Conservation (phyloP, 37 sponge, comb jelly and placozoan genomes). For the Halisarca cf. caerulea region DNA sequence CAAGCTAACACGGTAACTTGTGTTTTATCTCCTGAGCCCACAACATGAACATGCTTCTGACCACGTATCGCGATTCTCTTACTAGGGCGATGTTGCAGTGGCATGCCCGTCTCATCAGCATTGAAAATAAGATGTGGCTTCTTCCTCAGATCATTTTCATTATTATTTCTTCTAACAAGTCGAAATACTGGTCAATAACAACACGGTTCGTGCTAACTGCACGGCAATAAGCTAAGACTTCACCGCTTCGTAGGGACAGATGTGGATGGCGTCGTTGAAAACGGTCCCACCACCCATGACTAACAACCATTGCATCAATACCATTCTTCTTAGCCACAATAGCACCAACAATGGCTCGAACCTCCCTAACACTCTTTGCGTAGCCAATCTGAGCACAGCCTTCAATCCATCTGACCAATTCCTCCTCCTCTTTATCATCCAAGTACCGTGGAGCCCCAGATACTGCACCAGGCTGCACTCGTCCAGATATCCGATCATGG, state of each 20-base stretch:
- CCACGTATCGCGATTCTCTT: slow-evolving; percentile 29
- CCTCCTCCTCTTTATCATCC: slow-evolving; percentile 40
- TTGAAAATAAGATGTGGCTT: slow-evolving; percentile 50
- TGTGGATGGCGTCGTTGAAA: slow-evolving; percentile 38
- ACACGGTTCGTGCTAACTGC: slow-evolving; percentile 17
- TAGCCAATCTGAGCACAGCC: slow-evolving; percentile 49
- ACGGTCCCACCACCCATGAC: slow-evolving; percentile 55
- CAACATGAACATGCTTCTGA: slow-evolving; percentile 35
- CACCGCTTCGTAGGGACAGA: slow-evolving; percentile 16
- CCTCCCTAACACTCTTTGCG: slow-evolving; percentile 36
- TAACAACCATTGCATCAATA: slow-evolving; percentile 1
- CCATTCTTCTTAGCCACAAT: slow-evolving; percentile 21
- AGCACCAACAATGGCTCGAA: slow-evolving; percentile 20
- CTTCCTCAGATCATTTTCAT: slow-evolving; percentile 16
- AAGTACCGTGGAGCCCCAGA: slow-evolving; percentile 26
- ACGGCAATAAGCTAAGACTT: slow-evolving; percentile 15
- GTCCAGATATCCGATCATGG: slow-evolving; percentile 22
- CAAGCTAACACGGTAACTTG: slow-evolving; percentile 59
- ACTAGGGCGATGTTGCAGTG: slow-evolving; percentile 30
- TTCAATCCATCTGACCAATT: slow-evolving; percentile 14
- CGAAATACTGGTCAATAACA: slow-evolving; percentile 37
- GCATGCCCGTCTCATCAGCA: slow-evolving; percentile 57
- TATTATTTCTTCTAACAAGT: slow-evolving; percentile 35
- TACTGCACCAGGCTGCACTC: background rate
- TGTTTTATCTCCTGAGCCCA: slow-evolving; percentile 37